Conservation (phyloP, 2,113 vertebrate genomes). For the Spea bombifrons region DNA sequence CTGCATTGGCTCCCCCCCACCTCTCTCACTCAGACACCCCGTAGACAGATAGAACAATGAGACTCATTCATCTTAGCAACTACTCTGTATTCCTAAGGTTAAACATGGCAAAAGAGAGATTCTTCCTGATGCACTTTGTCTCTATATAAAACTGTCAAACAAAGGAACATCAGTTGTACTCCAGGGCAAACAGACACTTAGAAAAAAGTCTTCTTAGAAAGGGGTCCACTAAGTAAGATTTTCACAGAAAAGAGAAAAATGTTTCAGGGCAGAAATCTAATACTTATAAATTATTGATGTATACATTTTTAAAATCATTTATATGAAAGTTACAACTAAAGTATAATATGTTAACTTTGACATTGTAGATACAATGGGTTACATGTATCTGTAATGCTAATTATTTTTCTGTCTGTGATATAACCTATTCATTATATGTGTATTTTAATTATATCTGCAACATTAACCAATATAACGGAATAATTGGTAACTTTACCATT, state of each 20-base stretch:
- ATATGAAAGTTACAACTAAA: too few relatives aligned
- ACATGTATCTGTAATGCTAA: too few relatives aligned
- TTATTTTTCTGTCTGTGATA: too few relatives aligned
- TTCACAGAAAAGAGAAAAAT: not conserved
- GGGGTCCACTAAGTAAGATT: not conserved
- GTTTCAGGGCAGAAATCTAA: not conserved
- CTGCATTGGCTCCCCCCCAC: conserved; percentile 57
- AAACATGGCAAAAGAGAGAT: conserved; percentile 15
- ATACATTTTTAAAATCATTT: too few relatives aligned
- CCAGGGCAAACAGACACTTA: not conserved
- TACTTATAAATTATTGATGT: too few relatives aligned
- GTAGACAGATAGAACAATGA: conserved; percentile 47
- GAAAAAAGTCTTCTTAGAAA: conserved; percentile 18
- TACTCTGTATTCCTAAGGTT: conserved; percentile 43
- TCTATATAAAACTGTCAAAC: conserved; percentile 44
- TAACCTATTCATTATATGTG: too few relatives aligned
- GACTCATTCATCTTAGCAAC: conserved; percentile 39
- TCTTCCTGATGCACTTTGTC: conserved; percentile 42
- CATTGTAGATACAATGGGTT: too few relatives aligned
- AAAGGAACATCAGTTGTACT: conserved; percentile 39
- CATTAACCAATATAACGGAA: too few relatives aligned
- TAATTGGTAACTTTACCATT: too few relatives aligned
- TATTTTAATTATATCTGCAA: too few relatives aligned
- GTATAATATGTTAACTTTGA: too few relatives aligned
- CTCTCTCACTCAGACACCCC: conserved; percentile 53